Evolutionary conservation across 2,797 vertebrate genomes (phyloP).

Genomic region (Enteromius radiatus): DNA sequence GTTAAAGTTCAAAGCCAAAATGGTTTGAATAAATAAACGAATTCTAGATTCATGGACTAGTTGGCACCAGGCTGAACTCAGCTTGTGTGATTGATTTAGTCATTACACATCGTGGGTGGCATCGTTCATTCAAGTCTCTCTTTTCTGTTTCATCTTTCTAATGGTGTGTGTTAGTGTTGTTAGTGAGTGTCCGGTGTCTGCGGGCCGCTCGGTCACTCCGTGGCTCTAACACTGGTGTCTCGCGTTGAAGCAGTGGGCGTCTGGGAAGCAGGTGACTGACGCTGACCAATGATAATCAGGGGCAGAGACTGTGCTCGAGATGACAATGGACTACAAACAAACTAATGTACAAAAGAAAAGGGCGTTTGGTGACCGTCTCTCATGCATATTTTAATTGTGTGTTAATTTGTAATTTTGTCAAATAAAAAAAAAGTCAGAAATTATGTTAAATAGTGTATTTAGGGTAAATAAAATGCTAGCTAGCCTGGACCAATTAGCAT

Average conservation of each 20-base stretch:
- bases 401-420: background rate
- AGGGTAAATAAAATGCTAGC: background rate
- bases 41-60: background rate
- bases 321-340: conserved; percentile 30
- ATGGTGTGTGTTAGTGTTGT: conserved; percentile 37
- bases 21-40: background rate
- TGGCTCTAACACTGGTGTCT: conserved; percentile 21
- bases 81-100: conserved; percentile 28
- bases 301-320: conserved; percentile 13
- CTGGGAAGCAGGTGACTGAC: conserved; percentile 45
- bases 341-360: background rate
- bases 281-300: conserved; percentile 39
- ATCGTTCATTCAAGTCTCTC: conserved; percentile 29
- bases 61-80: conserved; percentile 4
- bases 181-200: background rate
- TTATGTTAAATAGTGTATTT: background rate
- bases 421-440: background rate
- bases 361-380: background rate
- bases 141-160: conserved; percentile 48
- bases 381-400: no score
- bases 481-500: background rate
- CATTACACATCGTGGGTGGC: conserved; percentile 44
- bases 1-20: background rate
- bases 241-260: conserved; percentile 30
- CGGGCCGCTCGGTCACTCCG: background rate